These are phyloP conservation scores for Rotaria socialis DNA, from an alignment of 2,888 invertebrate species.

Conservation along the genomic window DNA sequence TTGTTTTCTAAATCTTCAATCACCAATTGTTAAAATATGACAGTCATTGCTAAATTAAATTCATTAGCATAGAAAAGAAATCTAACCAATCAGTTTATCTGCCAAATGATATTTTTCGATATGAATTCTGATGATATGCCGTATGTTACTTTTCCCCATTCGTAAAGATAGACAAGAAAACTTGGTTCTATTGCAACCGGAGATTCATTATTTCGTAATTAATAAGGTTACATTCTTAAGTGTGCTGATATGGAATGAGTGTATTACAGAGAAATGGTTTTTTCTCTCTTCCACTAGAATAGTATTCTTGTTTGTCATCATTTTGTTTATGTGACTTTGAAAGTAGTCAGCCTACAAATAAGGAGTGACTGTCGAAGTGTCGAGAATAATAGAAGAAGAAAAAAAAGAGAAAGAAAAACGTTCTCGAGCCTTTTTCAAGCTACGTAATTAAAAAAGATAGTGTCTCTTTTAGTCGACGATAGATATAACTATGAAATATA, in stretches of 20 bases:
- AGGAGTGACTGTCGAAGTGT: conserved; percentile 1
- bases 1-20: neutral
- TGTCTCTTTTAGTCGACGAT: neutral
- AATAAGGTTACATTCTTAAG: neutral
- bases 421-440: neutral
- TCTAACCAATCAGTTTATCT: neutral
- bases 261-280: neutral
- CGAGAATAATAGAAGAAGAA: neutral
- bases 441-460: neutral
- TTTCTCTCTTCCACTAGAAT: neutral
- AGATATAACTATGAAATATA: neutral
- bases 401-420: neutral
- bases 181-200: too few relatives aligned
- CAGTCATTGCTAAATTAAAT: too few relatives aligned
- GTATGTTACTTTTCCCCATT: neutral
- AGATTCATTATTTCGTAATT: neutral
- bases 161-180: neutral
- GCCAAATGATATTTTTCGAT: neutral
- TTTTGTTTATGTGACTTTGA: neutral
- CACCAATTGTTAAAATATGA: neutral
- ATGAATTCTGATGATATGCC: neutral
- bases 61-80: too few relatives aligned
- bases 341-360: neutral
- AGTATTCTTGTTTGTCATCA: neutral
- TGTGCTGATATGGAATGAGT: neutral